Conservation (phyloP, 2,888 invertebrate species). For the Nowickia ferox region DNA sequence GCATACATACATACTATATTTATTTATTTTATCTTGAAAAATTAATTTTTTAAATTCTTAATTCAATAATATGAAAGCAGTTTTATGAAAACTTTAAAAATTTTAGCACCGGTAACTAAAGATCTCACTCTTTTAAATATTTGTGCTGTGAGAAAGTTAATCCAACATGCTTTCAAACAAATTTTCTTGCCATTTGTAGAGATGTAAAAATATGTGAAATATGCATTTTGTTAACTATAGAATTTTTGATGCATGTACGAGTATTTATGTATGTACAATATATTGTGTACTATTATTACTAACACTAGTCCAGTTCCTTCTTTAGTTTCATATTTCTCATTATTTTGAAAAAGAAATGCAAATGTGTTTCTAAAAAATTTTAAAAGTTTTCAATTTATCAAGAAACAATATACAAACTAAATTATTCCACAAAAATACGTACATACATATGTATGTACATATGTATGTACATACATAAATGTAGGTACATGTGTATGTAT, state of each 20-base stretch:
- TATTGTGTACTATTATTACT: neutral
- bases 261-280: neutral
- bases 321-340: neutral
- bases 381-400: slow-evolving; percentile 9
- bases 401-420: slow-evolving; percentile 19
- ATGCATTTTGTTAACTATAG: slow-evolving; percentile 27
- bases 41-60: no score
- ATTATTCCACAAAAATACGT: neutral
- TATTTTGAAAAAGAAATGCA: slow-evolving; percentile 48
- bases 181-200: neutral
- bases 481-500: no score
- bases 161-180: slow-evolving; percentile 7
- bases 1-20: no score
- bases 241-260: slow-evolving; percentile 15
- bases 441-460: no score
- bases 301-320: slow-evolving; percentile 10
- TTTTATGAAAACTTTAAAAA: no score
- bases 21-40: no score
- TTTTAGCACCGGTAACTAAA: no score
- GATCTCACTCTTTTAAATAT: neutral
- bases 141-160: neutral
- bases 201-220: slow-evolving; percentile 28
- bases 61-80: no score
- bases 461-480: no score
- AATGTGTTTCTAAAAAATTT: slow-evolving; percentile 53